Percentiles rank a stretch among this genome's conserved stretches.
Conservation (phyloP, 2,888 invertebrate genomes). For the Nomada fucata region DNA sequence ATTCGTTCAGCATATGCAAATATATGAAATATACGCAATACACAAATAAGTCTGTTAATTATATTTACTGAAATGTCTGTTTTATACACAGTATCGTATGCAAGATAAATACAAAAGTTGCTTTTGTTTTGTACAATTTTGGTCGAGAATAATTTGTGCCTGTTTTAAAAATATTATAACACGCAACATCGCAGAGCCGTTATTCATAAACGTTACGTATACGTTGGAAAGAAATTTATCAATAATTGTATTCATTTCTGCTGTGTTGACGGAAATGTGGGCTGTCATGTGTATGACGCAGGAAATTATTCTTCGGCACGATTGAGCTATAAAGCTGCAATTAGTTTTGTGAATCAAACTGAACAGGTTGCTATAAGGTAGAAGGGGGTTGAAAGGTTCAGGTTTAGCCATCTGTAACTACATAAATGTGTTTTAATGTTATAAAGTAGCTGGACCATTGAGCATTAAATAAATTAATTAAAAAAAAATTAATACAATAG, state of each 20-base stretch:
- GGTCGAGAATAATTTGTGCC: background rate
- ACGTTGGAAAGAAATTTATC: constrained; percentile 16
- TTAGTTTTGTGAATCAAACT: background rate
- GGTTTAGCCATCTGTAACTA: background rate
- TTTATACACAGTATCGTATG: background rate
- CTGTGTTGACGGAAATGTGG: constrained; percentile 31
- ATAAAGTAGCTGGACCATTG: too few species aligned
- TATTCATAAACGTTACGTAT: constrained; percentile 8
- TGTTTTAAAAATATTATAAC: background rate
- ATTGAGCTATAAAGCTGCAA: constrained; percentile 7
- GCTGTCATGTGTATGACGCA: background rate
- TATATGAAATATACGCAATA: too few species aligned
- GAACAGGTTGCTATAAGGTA: background rate
- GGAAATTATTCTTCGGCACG: constrained; percentile 14
- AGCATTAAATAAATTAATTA: too few species aligned
- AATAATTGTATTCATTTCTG: constrained; percentile 24
- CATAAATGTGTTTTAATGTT: background rate
- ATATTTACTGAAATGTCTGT: background rate
- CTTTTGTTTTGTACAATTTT: background rate
- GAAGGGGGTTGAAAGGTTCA: background rate
- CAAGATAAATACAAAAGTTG: background rate
- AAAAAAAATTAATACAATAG: too few species aligned
- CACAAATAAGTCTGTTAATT: background rate
- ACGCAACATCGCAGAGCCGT: background rate
- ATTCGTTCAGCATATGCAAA: too few species aligned